A percentile compares a stretch with the other conserved stretches of the same genome.
Conservation (phyloP, 2,113 vertebrate species). For the Saiga tatarica region DNA sequence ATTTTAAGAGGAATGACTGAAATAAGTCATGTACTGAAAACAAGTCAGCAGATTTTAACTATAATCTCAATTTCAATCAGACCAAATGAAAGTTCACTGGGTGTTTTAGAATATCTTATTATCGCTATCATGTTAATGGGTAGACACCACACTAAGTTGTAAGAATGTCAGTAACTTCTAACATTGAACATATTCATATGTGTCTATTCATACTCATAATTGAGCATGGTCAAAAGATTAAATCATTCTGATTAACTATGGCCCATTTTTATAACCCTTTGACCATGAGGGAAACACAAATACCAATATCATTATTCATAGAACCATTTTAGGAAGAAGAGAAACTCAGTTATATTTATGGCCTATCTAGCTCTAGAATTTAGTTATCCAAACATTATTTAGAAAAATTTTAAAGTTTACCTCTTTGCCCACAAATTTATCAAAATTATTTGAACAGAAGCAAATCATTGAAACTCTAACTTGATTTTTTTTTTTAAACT, state of each 20-base stretch:
- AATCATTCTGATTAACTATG: neutral
- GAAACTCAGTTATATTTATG: neutral
- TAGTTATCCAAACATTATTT: neutral
- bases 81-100: constrained; percentile 54
- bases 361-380: neutral
- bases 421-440: neutral
- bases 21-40: neutral
- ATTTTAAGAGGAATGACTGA: neutral
- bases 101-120: constrained; percentile 38
- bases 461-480: neutral
- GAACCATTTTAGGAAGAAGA: neutral
- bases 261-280: constrained; percentile 13
- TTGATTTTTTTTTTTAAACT: neutral
- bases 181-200: constrained; percentile 22
- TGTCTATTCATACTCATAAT: constrained; percentile 1
- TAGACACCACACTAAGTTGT: constrained; percentile 25
- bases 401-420: neutral
- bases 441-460: neutral
- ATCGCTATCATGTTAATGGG: constrained; percentile 36
- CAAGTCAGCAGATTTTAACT: constrained; percentile 35
- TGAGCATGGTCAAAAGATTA: constrained; percentile 63
- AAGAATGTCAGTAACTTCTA: constrained; percentile 57
- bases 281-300: neutral
- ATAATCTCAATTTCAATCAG: constrained; percentile 63
- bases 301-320: constrained; percentile 9